Evolutionary conservation across 2,888 invertebrate species (phyloP), one percentile per base, ranked within the genome.

Genomic region (Mechanitis messenoides): DNA sequence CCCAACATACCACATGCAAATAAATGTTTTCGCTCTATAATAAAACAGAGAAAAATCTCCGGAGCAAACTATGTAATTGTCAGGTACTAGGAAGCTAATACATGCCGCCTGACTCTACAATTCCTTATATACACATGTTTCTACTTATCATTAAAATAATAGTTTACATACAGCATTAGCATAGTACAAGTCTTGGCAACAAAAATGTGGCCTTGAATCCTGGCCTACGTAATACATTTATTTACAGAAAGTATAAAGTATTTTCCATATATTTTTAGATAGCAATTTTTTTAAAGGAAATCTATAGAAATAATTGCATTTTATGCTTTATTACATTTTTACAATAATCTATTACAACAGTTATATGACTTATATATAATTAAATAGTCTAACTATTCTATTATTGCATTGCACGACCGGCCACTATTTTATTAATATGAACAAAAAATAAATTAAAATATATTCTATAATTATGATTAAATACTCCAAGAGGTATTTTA

Each of bases 21-120:
- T 61, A 78, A 78, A 77, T 82, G 9, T 42, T 42, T 42, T 42
- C 42, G 85, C 84, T 87, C 86, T 77, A 59, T 56, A 53, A 61
- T 66, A 59, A 66, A 42, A 60, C 64, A 80, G 82, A 77, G 79
- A 82, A 79, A 80, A 63, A 82, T 78, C 79, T 79, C 84, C 72
- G 86, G 87, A 90, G 90, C 86, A 87, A 71, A 64, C 68, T 67
- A 61, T 42, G 42, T 69, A 72, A 70, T 72, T 80, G 85, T 86
- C 91, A 91, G 91, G 91, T 91, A 91, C 91, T 85, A 84, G 89
- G 91, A 89, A 90, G 91, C 91, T 77, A 69, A 68, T 63, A 68
- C 72, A 74, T 78, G 88, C 89, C 75, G 85, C 89, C 89, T 78
- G 89, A 89, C 88, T 89, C 88, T 66, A 68, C 62, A 66, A 57